A percentile compares a stretch with the other conserved stretches of the same genome.
Evolutionary conservation across 2,113 vertebrate species (phyloP).

Genomic region (Melanerpes aurifrons): DNA sequence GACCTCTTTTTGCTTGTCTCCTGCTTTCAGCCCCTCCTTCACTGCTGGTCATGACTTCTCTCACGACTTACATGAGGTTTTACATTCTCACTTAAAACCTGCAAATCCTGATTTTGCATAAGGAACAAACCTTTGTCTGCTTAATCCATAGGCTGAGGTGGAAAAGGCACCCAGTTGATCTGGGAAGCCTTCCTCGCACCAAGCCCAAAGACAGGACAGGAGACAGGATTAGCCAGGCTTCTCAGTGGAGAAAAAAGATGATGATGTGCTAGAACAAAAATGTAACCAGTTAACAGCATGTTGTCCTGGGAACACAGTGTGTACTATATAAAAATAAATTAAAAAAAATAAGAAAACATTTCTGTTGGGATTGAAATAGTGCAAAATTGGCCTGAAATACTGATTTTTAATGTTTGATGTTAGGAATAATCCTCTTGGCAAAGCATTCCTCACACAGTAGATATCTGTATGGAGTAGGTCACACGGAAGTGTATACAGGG

Average conservation of each 20-base stretch:
- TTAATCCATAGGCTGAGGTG: background rate
- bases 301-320: background rate
- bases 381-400: background rate
- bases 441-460: background rate
- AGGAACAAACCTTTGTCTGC: background rate
- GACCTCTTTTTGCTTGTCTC: background rate
- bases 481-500: background rate
- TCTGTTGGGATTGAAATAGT: background rate
- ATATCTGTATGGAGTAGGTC: background rate
- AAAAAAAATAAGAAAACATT: fast-evolving
- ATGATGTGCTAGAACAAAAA: background rate
- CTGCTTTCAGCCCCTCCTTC: background rate
- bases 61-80: fast-evolving
- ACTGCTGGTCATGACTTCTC: fast-evolving
- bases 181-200: background rate
- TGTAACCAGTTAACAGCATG: background rate
- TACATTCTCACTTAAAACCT: background rate
- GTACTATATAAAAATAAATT: background rate
- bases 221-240: background rate
- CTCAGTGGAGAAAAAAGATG: background rate
- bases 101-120: background rate
- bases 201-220: background rate
- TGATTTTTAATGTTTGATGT: background rate
- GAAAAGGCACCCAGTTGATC: background rate
- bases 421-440: background rate